These are phyloP conservation scores for Coreius guichenoti DNA, from an alignment of 2,797 vertebrate genomes.

Conservation along the genomic window DNA sequence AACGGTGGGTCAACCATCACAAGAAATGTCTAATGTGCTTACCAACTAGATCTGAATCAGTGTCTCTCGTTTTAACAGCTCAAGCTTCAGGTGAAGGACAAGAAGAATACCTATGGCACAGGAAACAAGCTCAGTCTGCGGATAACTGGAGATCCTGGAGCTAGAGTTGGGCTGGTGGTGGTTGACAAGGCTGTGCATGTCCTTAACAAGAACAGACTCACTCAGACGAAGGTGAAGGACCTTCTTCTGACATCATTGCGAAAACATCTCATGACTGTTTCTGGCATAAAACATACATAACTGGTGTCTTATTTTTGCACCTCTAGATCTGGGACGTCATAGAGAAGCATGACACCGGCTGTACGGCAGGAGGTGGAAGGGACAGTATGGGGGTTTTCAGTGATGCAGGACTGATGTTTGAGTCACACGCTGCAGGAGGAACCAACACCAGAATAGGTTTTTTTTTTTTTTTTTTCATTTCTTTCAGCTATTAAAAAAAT, in stretches of 20 bases:
- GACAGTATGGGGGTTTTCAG: constrained; percentile 78
- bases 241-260: rapidly evolving
- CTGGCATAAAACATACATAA: rapidly evolving
- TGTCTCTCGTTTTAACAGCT: background rate
- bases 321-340: constrained; percentile 81
- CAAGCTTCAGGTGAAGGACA: background rate
- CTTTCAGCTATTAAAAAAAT: background rate
- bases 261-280: constrained; percentile 8
- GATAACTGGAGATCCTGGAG: constrained; percentile 72
- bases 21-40: too few species aligned
- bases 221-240: constrained; percentile 73
- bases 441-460: constrained; percentile 61
- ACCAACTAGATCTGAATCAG: too few species aligned
- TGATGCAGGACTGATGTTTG: constrained; percentile 78
- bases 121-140: constrained; percentile 65
- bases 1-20: too few species aligned
- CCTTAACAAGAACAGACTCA: constrained; percentile 79
- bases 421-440: constrained; percentile 59
- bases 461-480: constrained; percentile 10
- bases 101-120: constrained; percentile 21
- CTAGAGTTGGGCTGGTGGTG: constrained; percentile 77
- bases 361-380: constrained; percentile 76
- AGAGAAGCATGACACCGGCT: constrained; percentile 81
- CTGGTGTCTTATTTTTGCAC: background rate
- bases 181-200: constrained; percentile 82